A percentile compares a stretch with the other conserved stretches of the same genome.
phyloP scores from a whole-genome alignment of 2,113 vertebrate genomes.

The Scartelaos histophorus region DNA sequence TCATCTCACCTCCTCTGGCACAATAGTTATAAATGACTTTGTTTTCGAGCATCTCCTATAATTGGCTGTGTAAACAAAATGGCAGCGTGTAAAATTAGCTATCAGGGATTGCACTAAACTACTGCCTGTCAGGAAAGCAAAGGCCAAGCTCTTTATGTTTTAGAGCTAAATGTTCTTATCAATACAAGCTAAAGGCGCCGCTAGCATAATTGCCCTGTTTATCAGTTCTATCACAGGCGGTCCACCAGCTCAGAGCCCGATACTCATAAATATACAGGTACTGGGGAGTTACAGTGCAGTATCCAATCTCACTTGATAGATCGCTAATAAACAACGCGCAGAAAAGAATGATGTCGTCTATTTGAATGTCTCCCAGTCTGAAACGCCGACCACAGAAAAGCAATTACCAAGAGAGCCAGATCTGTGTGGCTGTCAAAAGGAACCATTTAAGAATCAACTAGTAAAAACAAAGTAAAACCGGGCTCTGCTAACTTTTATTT shows the following conservation, averaged over 20 bases:
- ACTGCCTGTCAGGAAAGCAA: conserved; percentile 44
- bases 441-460: conserved; percentile 22
- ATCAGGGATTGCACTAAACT: conserved; percentile 21
- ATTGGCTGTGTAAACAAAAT: conserved; percentile 35
- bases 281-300: conserved; percentile 54
- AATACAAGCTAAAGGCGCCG: conserved; percentile 58
- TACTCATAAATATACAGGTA: conserved; percentile 66
- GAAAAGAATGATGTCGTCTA: conserved; percentile 66
- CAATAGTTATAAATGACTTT: background rate
- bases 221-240: conserved; percentile 74
- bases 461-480: background rate
- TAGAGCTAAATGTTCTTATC: conserved; percentile 62
- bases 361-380: conserved; percentile 61
- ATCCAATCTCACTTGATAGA: conserved; percentile 65
- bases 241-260: conserved; percentile 47
- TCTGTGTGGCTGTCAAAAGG: conserved; percentile 40
- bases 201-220: conserved; percentile 71
- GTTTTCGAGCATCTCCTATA: background rate
- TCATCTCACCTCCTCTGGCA: background rate
- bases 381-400: conserved; percentile 52
- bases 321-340: conserved; percentile 68
- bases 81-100: conserved; percentile 26
- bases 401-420: conserved; percentile 52
- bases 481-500: too few relatives aligned
- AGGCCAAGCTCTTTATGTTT: conserved; percentile 49